Evolutionary conservation across 2,888 invertebrate genomes (phyloP).

Genomic region (Lasius fuliginosus): DNA sequence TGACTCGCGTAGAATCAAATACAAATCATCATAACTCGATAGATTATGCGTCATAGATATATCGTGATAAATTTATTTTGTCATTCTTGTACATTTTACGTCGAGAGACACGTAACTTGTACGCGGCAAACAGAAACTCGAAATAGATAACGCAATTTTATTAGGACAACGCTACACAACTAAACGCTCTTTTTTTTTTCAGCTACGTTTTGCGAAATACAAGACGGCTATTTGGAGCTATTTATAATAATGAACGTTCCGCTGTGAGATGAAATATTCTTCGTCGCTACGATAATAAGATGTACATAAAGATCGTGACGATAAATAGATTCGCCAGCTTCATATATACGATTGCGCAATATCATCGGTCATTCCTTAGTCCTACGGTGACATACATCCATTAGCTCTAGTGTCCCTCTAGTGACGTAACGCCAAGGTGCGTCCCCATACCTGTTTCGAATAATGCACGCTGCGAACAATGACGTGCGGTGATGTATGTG

Average conservation of each 20-base stretch:
- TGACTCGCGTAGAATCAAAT: constrained; percentile 7
- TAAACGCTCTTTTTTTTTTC: neutral
- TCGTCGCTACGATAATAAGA: neutral
- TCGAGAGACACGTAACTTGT: neutral
- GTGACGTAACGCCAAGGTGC: constrained; percentile 77
- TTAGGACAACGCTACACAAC: neutral
- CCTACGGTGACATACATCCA: constrained; percentile 76
- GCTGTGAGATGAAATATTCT: neutral
- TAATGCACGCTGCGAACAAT: constrained; percentile 83
- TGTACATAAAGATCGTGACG: constrained; percentile 5
- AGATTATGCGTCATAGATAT: neutral
- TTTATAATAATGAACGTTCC: neutral
- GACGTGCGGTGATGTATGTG: constrained; percentile 85
- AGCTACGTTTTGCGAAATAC: neutral
- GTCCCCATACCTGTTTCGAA: constrained; percentile 81
- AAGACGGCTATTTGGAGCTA: neutral
- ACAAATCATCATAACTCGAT: constrained; percentile 44
- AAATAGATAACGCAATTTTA: constrained; percentile 1
- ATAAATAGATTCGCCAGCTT: constrained; percentile 47
- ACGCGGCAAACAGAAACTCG: neutral
- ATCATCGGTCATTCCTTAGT: constrained; percentile 68
- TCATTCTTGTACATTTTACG: constrained; percentile 9
- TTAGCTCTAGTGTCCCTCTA: constrained; percentile 72
- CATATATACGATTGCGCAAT: constrained; percentile 66
- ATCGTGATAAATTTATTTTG: constrained; percentile 35